A percentile compares a stretch with the other conserved stretches of the same genome.
Evolutionary conservation across 1,140 invertebrate species (phyloP).

Genomic region (Eubasilissa regina): DNA sequence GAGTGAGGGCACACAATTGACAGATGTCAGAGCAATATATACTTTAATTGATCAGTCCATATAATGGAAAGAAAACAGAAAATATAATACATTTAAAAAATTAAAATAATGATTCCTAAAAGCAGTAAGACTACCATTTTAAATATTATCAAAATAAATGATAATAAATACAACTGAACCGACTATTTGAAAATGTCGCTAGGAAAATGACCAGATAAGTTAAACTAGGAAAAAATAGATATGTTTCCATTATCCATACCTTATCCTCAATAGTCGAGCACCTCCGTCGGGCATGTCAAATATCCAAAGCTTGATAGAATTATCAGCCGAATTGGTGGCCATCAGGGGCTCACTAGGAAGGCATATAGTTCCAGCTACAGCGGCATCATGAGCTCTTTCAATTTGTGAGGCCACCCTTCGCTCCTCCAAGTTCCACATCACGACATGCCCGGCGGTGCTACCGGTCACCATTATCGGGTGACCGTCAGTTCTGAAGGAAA

Average conservation of each 20-base stretch:
- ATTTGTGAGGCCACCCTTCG: conserved; percentile 84
- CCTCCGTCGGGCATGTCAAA: conserved; percentile 95
- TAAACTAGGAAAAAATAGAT: background rate
- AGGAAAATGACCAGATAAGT: too few species aligned
- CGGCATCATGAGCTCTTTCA: conserved; percentile 80
- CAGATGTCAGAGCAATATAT: too few species aligned
- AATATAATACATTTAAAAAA: too few species aligned
- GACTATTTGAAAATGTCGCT: too few species aligned
- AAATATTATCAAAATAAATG: too few species aligned
- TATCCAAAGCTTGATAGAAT: conserved; percentile 97
- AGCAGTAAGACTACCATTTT: too few species aligned
- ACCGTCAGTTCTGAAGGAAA: conserved; percentile 92
- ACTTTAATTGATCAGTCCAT: too few species aligned
- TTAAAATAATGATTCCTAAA: too few species aligned
- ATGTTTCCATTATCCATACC: conserved; percentile 62
- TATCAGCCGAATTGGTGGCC: conserved; percentile 93
- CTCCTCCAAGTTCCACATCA: conserved; percentile 95
- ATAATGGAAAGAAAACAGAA: too few species aligned
- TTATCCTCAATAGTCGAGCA: conserved; percentile 85
- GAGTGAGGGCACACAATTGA: too few species aligned
- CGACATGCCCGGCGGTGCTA: conserved; percentile 85
- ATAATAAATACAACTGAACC: too few species aligned
- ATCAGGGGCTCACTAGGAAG: conserved; percentile 91
- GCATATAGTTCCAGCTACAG: conserved; percentile 86
- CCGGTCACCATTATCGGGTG: conserved; percentile 90